Conservation (phyloP, 2,113 vertebrate genomes). For the Thunnus maccoyii region DNA sequence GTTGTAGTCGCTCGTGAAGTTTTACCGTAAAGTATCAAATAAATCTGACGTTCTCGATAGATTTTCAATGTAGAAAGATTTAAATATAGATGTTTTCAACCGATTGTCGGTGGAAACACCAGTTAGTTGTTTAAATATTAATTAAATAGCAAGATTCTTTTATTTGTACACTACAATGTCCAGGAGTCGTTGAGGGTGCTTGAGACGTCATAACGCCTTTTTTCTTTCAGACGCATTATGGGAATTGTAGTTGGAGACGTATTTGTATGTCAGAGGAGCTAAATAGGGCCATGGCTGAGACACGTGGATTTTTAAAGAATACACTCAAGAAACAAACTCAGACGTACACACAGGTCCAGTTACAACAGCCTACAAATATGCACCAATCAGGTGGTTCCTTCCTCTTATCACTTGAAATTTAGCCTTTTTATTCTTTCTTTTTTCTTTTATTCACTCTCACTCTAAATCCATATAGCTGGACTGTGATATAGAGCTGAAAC, state of each 20-base stretch:
- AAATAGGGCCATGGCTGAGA: constrained; percentile 58
- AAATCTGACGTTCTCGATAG: fast-evolving
- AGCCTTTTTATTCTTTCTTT: not conserved
- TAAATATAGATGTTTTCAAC: fast-evolving
- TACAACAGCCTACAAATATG: not conserved
- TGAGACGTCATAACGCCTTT: constrained; percentile 8
- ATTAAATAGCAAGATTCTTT: fast-evolving
- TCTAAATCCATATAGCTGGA: not conserved
- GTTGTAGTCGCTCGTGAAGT: constrained; percentile 36
- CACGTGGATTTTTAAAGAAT: constrained; percentile 73
- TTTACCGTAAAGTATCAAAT: fast-evolving
- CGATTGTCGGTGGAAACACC: fast-evolving
- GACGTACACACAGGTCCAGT: not conserved
- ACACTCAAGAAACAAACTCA: constrained; percentile 1
- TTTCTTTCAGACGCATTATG: constrained; percentile 9
- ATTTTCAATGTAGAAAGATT: fast-evolving
- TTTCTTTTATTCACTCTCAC: not conserved
- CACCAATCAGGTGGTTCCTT: not conserved
- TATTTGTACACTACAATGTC: constrained; percentile 70
- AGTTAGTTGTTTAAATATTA: fast-evolving
- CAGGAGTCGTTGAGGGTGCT: not conserved
- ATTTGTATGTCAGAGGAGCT: constrained; percentile 49
- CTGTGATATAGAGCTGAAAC: no score
- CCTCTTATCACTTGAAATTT: not conserved
- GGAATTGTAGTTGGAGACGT: constrained; percentile 65